phyloP scores from a whole-genome alignment of 2,888 invertebrate genomes.

The Aleiodes leptofemur region DNA sequence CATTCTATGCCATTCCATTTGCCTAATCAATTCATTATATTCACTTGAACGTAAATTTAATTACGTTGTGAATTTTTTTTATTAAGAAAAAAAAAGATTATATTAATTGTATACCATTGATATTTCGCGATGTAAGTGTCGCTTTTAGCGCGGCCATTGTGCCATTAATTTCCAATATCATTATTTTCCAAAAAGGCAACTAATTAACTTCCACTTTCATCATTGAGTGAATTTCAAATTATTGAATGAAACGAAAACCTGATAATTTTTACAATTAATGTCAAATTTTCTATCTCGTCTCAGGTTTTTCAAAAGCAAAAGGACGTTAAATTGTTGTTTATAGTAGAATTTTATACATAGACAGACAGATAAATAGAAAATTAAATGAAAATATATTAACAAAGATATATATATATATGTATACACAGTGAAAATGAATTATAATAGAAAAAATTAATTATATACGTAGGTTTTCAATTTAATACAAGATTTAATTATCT shows the following conservation, averaged over 20 bases:
- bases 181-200: background rate
- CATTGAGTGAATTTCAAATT: background rate
- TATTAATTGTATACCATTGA: background rate
- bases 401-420: constrained; percentile 49
- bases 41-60: constrained; percentile 5
- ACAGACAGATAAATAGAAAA: background rate
- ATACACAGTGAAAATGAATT: constrained; percentile 42
- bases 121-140: constrained; percentile 13
- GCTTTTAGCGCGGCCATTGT: constrained; percentile 35
- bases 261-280: background rate
- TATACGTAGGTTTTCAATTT: constrained; percentile 18
- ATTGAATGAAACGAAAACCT: background rate
- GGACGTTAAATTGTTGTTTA: constrained; percentile 45
- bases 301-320: background rate
- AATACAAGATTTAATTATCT: constrained; percentile 38
- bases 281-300: background rate
- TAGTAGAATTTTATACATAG: constrained; percentile 50
- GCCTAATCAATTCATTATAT: constrained; percentile 15
- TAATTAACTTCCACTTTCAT: constrained; percentile 10
- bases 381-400: constrained; percentile 44
- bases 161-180: constrained; percentile 32
- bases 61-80: background rate
- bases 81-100: background rate
- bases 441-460: constrained; percentile 29
- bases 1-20: constrained; percentile 28